Evolutionary conservation across 2,113 vertebrate genomes (phyloP), one percentile per base, ranked within the genome.

Genomic region (Eolophus roseicapilla): DNA sequence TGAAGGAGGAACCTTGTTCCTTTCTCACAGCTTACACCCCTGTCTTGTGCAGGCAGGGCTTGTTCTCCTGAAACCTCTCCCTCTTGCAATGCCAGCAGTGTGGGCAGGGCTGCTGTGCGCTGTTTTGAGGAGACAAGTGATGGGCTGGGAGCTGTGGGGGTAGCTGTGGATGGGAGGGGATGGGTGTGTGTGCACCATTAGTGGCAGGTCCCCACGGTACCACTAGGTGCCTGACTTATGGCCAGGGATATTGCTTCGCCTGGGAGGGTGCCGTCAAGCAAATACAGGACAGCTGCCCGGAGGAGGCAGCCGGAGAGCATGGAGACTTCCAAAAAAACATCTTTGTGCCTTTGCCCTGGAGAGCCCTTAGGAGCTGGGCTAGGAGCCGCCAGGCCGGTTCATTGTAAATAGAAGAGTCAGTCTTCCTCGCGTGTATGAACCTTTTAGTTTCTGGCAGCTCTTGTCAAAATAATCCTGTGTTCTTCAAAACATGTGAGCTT

Each of bases 391-490:
- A 5, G 59, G 70, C 52, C 2, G 5, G 11, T 69, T 96, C 89
- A 20, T 77, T 94, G 77, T 82, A 80, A 94, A 65, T 88, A 91
- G 52, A 87, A 84, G 53, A 90, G 70, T 89, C 91, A 93, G 83
- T 73, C 74, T 88, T 91, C 62, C 69, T 93, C 0, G 2, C 7
- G 1, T 86, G 78, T 92, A 76, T 73, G 88, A 96, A 91, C 49
- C 29, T 95, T 89, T 87, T 33, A 57, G 74, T 78, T 97, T 83
- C 57, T 96, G 94, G 83, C 86, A 96, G 59, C 59, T 87, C 83
- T 67, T 92, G 59, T 92, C 83, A 92, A 96, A 96, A 96, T 85
- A 94, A 95, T 85, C 53, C 67, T 50, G 52, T 93, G 92, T 93
- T 93, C 74, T 63, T 93, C 74, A 93, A 89, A 92, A 91, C 44